Evolutionary conservation across 23 tunicate species (phyloP), one percentile per base, ranked within the genome.

Genomic region (Halocynthia aurantium): DNA sequence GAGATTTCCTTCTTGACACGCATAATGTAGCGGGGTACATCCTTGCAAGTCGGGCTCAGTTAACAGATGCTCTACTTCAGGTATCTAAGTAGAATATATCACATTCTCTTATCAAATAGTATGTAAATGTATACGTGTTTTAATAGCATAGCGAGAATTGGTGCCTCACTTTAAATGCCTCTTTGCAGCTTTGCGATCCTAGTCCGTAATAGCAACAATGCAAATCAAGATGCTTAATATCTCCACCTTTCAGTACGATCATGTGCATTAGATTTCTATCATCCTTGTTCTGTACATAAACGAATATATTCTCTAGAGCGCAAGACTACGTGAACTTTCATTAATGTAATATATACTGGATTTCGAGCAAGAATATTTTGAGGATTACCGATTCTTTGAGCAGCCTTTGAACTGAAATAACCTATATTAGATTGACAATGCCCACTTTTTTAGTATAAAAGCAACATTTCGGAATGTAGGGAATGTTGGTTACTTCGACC

Each of bases 1-100:
- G 7, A 89, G 82, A 52, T 89, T 89, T 8, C 88, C 96, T 61
- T 89, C 85, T 77, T 89, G 88, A 69, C 96, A 89, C 0, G 96
- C 85, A 69, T 89, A 89, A 55, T 89, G 96, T 68, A 89, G 64
- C 6, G 96, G 96, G 0, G 96, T 74, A 83, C 96, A 89, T 6
- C 96, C 96, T 21, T 52, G 50, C 0, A 82, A 54, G 77, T 89
- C 96, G 4, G 88, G 61, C 56, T 84, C 72, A 62, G 70, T 69
- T 53, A 89, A 55, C 80, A 89, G 62, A 7, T 65, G 53, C 50
- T 75, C 51, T 10, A 84, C 53, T 50, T 84, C 95, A 8, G 77
- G 67, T 67, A 55, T 84, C 87, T 84, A 13, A 15, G 17, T 62
- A 61, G 2, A 10, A 58, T 15, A 58, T 15, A 31, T 31, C 44